Evolutionary conservation across 2,888 invertebrate species (phyloP).

Genomic region (Microctonus aethiopoides): DNA sequence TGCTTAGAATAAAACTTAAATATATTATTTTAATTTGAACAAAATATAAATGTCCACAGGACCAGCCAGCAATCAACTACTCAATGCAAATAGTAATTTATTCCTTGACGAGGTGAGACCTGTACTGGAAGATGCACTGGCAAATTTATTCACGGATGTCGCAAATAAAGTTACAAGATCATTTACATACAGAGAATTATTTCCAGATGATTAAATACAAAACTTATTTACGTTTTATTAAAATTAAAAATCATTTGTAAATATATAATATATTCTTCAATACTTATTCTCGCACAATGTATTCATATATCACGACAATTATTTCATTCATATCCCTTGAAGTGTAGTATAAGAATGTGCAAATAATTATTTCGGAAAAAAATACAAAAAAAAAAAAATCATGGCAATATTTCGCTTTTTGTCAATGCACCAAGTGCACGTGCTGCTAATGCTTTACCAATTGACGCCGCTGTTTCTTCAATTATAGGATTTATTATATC

Average conservation of each 20-base stretch:
- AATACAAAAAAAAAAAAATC: conserved; percentile 13
- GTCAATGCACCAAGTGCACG: conserved; percentile 73
- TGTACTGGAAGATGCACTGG: conserved; percentile 73
- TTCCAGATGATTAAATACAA: conserved; percentile 66
- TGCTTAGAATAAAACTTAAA: background rate
- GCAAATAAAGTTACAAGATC: conserved; percentile 77
- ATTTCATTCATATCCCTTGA: background rate
- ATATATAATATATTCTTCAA: background rate
- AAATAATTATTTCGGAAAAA: conserved; percentile 14
- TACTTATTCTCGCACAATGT: conserved; percentile 2
- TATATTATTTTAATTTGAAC: too few relatives aligned
- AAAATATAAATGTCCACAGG: conserved; percentile 63
- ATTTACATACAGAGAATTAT: conserved; percentile 78
- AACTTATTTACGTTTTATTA: background rate
- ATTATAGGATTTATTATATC: conserved; percentile 78
- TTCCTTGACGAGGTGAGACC: conserved; percentile 78
- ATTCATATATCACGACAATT: background rate
- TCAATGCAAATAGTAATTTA: conserved; percentile 76
- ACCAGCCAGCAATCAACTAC: conserved; percentile 75
- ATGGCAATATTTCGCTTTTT: conserved; percentile 71
- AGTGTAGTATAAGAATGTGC: too few relatives aligned
- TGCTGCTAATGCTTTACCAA: conserved; percentile 72
- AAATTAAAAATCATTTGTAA: background rate
- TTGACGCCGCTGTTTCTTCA: conserved; percentile 74
- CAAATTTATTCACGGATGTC: conserved; percentile 76